Percentiles rank a stretch among this genome's conserved stretches.
These are phyloP conservation scores for Microcebus ravelobensis DNA, from an alignment of 2,113 vertebrate genomes.

Conservation along the genomic window DNA sequence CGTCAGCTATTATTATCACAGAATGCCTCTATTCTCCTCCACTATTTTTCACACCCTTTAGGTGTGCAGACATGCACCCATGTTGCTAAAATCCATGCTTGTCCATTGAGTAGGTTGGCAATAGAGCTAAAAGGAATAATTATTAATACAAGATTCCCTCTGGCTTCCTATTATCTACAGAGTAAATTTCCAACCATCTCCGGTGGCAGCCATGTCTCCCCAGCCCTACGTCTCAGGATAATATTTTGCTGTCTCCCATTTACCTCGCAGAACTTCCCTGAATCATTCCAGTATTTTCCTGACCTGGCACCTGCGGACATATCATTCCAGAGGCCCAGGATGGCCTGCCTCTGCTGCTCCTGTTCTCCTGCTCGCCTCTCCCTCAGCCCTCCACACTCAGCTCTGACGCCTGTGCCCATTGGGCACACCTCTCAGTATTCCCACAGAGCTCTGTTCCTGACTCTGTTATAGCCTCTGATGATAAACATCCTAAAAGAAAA, in stretches of 20 bases:
- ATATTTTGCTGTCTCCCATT: neutral
- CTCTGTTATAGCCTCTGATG: neutral
- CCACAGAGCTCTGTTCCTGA: neutral
- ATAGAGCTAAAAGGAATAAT: neutral
- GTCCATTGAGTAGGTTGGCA: neutral
- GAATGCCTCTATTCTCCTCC: neutral
- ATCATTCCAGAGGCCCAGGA: neutral
- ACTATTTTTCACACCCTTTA: neutral
- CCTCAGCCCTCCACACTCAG: neutral
- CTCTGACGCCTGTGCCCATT: neutral
- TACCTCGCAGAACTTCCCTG: neutral
- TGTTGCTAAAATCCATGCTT: neutral
- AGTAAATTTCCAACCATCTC: neutral
- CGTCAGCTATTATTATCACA: neutral
- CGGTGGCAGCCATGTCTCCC: neutral
- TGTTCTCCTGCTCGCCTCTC: too few species aligned
- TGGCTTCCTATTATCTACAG: neutral
- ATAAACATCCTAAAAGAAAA: neutral
- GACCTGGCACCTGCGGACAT: neutral
- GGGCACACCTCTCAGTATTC: neutral
- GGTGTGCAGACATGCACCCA: neutral
- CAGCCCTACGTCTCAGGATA: neutral
- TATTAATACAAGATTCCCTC: neutral
- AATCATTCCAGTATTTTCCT: neutral
- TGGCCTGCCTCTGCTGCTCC: neutral